phyloP scores from a whole-genome alignment of 2,888 invertebrate species.

The Chironomus riparius region DNA sequence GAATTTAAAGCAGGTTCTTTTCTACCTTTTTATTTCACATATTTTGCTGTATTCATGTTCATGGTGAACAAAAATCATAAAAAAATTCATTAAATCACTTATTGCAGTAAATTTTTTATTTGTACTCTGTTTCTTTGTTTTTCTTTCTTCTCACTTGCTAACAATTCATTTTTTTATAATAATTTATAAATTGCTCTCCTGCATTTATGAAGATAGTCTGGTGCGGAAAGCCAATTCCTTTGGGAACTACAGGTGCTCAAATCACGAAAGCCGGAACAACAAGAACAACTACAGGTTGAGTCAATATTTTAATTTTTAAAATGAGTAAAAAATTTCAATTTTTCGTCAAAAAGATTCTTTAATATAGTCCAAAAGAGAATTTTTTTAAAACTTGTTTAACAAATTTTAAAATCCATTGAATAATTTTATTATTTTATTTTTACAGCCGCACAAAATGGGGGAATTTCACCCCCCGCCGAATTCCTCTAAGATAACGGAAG shows the following conservation, averaged over 20 bases:
- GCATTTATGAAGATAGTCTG: conserved; percentile 37
- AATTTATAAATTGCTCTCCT: background rate
- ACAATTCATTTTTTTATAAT: background rate
- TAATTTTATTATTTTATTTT: background rate
- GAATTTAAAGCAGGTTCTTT: too few species aligned
- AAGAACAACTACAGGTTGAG: conserved; percentile 44
- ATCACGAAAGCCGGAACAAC: conserved; percentile 52
- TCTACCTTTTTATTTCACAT: too few species aligned
- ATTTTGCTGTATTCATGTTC: too few species aligned
- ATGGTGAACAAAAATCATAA: background rate
- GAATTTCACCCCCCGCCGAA: conserved; percentile 20
- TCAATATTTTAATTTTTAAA: background rate
- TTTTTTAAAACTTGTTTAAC: too few species aligned
- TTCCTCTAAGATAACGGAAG: conserved; percentile 10
- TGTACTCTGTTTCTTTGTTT: background rate
- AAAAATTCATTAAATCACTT: background rate
- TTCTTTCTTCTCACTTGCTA: background rate
- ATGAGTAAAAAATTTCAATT: too few species aligned
- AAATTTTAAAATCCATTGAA: background rate
- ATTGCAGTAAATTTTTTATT: background rate
- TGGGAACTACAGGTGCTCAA: conserved; percentile 34
- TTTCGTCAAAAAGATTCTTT: too few species aligned
- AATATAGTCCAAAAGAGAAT: too few species aligned
- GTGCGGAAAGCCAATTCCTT: conserved; percentile 40
- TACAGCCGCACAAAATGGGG: conserved; percentile 14